Evolutionary conservation across 2,113 vertebrate species (phyloP), one percentile per base, ranked within the genome.

Genomic region (Alectura lathami): DNA sequence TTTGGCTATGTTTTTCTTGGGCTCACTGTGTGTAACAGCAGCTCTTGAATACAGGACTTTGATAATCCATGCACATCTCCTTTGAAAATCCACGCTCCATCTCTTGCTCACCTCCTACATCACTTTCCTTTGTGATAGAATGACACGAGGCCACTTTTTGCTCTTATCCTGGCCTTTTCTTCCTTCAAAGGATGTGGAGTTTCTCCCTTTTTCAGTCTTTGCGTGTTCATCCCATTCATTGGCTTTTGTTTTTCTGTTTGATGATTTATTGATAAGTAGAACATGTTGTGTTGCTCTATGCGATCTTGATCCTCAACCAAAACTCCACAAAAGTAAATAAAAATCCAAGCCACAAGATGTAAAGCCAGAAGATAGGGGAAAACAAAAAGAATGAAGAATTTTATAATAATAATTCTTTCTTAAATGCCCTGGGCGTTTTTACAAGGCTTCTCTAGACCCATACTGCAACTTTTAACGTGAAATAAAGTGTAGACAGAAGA

Each of bases 181-280:
- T 91, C 88, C 79, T 96, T 95, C 90, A 95, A 84, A 93, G 81
- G 66, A 88, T 67, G 32, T 82, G 34, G 64, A 86, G 47, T 87
- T 93, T 69, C 26, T 47, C 45, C 17, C 13, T 38, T 94, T 84
- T 86, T 93, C 26, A 1, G 64, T 68, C 30, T 70, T 59, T 86
- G 56, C 75, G 85, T n/a, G 6, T 73, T 81, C 56, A 50, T 81
- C 43, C 18, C 40, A 14, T 81, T 86, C 80, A 17, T 3, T 83
- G 91, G 32, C 66, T 73, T 75, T 89, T 77, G 51, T 0, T 76
- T 91, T 38, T 72, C 56, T 88, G 64, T 95, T 88, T 96, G 89
- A 95, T 96, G 91, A 93, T 95, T 97, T 97, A 96, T 96, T 96
- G 91, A 97, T 96, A 90, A 73, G 72, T 13, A 78, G 68, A 91